Evolutionary conservation across 2,113 vertebrate species (phyloP).

Genomic region (Setophaga petechia): DNA sequence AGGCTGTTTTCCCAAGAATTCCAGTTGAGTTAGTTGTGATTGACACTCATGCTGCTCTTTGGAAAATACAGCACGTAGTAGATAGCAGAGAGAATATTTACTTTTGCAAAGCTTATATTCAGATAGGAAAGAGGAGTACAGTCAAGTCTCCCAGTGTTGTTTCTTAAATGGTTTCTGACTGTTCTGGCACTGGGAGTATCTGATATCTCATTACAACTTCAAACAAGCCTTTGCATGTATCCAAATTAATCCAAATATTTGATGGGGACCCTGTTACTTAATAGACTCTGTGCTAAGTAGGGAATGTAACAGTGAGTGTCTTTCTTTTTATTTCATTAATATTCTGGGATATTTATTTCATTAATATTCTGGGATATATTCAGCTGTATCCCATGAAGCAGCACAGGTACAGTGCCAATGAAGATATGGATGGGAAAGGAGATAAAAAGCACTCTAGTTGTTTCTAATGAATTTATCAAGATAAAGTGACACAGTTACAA

Average conservation of each 20-base stretch:
- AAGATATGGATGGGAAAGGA: background rate
- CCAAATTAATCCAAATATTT: slow-evolving; percentile 15
- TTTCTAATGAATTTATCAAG: background rate
- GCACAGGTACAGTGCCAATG: background rate
- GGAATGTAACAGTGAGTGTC: background rate
- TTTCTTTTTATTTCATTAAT: background rate
- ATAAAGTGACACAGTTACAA: background rate
- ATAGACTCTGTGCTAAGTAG: background rate
- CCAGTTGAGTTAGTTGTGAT: background rate
- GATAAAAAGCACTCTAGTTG: background rate
- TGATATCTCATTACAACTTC: background rate
- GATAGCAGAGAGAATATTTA: background rate
- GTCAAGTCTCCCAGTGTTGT: background rate
- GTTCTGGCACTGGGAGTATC: background rate
- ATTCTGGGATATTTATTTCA: background rate
- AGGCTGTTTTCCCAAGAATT: background rate
- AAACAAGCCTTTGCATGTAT: background rate
- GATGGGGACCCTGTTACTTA: background rate
- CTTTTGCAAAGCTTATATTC: background rate
- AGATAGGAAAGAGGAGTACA: background rate
- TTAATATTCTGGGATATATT: background rate
- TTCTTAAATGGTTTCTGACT: background rate
- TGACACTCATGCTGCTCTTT: background rate
- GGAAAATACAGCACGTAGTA: background rate
- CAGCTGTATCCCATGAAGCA: background rate